These are phyloP conservation scores for Hirudinaria manillensis DNA, from an alignment of 2,888 invertebrate species.

Conservation along the genomic window DNA sequence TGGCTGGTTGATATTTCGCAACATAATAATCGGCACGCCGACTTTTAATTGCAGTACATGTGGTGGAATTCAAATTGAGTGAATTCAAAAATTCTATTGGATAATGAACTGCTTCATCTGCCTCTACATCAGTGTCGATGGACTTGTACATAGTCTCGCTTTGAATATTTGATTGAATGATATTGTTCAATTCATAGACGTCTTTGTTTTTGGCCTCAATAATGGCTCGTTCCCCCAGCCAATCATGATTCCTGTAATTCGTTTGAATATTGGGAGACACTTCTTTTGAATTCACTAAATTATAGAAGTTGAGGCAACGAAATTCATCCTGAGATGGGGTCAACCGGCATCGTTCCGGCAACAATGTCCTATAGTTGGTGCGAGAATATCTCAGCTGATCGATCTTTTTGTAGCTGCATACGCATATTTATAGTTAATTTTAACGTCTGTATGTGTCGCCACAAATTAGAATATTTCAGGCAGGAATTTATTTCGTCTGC, in stretches of 20 bases:
- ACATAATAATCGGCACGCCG: slow-evolving; percentile 40
- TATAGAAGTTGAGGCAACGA: too few species aligned
- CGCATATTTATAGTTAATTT: slow-evolving; percentile 8
- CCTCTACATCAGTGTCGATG: background rate
- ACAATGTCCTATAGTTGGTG: background rate
- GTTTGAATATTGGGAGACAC: too few species aligned
- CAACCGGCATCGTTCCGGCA: background rate
- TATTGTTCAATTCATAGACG: slow-evolving; percentile 35
- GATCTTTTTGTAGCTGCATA: slow-evolving; percentile 1
- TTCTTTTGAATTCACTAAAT: background rate
- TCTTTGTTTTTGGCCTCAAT: slow-evolving; percentile 30
- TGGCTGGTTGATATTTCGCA: slow-evolving; percentile 42
- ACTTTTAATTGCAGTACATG: slow-evolving; percentile 41
- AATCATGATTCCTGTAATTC: too few species aligned
- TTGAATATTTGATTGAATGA: slow-evolving; percentile 27
- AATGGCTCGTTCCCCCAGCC: slow-evolving; percentile 17
- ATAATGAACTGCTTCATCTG: slow-evolving; percentile 38
- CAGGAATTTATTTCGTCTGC: slow-evolving; percentile 19
- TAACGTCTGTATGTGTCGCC: slow-evolving; percentile 6
- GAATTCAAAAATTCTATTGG: slow-evolving; percentile 40
- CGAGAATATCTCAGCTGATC: slow-evolving; percentile 14
- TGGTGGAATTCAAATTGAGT: slow-evolving; percentile 39
- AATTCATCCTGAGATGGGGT: background rate
- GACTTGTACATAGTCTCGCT: background rate
- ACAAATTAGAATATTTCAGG: slow-evolving; percentile 14